Evolutionary conservation across 2,888 invertebrate genomes (phyloP).

Genomic region (Zygogramma bicolorata): DNA sequence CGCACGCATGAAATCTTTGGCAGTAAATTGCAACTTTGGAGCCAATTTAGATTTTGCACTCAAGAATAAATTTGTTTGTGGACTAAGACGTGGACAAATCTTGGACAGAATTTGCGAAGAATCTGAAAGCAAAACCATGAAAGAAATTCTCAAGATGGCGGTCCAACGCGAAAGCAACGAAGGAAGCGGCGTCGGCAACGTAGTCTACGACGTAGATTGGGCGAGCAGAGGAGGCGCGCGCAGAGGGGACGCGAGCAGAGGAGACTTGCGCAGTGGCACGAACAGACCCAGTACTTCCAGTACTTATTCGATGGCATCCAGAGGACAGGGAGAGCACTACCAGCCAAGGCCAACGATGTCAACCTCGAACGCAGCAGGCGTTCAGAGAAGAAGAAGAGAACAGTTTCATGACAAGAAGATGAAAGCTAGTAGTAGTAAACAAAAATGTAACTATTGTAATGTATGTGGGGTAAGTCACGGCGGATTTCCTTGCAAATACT

Average conservation of each 20-base stretch:
- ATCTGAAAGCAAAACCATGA: too few relatives aligned
- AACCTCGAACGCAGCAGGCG: background rate
- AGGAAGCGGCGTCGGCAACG: background rate
- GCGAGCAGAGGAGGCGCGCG: background rate
- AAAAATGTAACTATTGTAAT: background rate
- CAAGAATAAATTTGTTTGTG: conserved; percentile 42
- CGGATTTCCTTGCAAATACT: background rate
- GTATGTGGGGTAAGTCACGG: background rate
- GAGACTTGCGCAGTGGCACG: too few relatives aligned
- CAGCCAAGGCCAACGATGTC: too few relatives aligned
- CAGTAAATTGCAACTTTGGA: too few relatives aligned
- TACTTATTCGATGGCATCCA: too few relatives aligned
- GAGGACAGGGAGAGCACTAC: too few relatives aligned
- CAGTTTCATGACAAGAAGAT: background rate
- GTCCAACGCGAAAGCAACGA: background rate
- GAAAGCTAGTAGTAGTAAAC: background rate
- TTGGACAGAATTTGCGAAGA: conserved; percentile 42
- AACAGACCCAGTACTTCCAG: too few relatives aligned
- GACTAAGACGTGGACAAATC: conserved; percentile 30
- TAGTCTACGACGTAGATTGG: background rate
- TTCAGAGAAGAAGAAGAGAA: background rate
- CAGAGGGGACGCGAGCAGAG: too few relatives aligned
- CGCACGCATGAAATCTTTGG: conserved; percentile 42
- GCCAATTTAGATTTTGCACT: conserved; percentile 28
- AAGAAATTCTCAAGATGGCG: background rate